A percentile compares a stretch with the other conserved stretches of the same genome.
phyloP scores from a whole-genome alignment of 1,140 invertebrate species.

The Onthophagus taurus region DNA sequence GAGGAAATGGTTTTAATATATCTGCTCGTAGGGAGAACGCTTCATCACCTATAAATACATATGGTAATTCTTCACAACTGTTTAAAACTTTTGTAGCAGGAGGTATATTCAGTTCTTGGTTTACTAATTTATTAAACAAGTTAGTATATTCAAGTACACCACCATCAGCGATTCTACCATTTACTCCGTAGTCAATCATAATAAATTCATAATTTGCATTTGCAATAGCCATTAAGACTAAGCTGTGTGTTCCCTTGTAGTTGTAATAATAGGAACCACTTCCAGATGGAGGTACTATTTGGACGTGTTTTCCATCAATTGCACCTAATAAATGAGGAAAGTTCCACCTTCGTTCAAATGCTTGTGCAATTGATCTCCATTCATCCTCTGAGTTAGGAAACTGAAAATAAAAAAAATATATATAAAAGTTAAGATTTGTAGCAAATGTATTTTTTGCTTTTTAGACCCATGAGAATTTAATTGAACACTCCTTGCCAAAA shows the following conservation, averaged over 20 bases:
- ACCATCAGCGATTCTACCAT: conserved; percentile 27
- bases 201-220: conserved; percentile 8
- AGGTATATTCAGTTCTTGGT: conserved; percentile 13
- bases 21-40: conserved; percentile 39
- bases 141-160: conserved; percentile 21
- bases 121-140: conserved; percentile 12
- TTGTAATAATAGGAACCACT: conserved; percentile 37
- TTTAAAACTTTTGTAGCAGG: conserved; percentile 6
- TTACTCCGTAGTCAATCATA: conserved; percentile 24
- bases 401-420: too few species aligned
- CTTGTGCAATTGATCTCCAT: too few species aligned
- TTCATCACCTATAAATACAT: conserved; percentile 35
- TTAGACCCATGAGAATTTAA: too few species aligned
- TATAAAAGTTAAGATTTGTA: too few species aligned
- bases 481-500: too few species aligned
- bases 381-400: too few species aligned
- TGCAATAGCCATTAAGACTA: conserved; percentile 11
- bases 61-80: conserved; percentile 17
- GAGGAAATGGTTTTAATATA: conserved; percentile 39
- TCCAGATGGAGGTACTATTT: conserved; percentile 27
- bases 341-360: too few species aligned
- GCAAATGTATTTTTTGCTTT: too few species aligned
- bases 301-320: conserved; percentile 38
- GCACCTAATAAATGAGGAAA: conserved; percentile 39
- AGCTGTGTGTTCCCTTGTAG: conserved; percentile 36